phyloP scores from a whole-genome alignment of 2,797 vertebrate genomes.

The Threskiornis aethiopicus region DNA sequence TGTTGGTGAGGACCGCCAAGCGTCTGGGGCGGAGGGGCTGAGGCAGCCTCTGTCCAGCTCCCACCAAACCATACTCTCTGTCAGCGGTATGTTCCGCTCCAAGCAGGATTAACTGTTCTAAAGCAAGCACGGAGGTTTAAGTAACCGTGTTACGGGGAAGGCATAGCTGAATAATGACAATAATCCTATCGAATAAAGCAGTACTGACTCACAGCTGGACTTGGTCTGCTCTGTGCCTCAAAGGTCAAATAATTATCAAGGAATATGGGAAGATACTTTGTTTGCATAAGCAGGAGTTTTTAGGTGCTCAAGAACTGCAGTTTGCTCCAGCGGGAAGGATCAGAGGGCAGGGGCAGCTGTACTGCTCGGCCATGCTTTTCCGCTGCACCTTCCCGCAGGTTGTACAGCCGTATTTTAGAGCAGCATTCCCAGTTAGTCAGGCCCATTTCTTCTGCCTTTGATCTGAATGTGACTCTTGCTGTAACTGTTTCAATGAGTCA shows the following conservation, averaged over 20 bases:
- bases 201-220: background rate
- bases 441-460: background rate
- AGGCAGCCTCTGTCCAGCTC: background rate
- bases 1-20: background rate
- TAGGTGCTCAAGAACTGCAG: background rate
- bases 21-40: too few relatives aligned
- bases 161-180: background rate
- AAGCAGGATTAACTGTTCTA: background rate
- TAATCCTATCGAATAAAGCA: background rate
- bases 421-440: background rate
- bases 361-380: background rate
- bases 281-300: background rate
- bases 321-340: background rate
- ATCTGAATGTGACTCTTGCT: background rate
- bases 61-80: accelerated
- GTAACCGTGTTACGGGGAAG: background rate
- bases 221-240: background rate
- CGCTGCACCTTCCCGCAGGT: background rate
- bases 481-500: background rate
- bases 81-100: background rate
- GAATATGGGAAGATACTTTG: background rate
- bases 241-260: background rate
- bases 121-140: background rate
- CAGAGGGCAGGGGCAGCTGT: background rate
- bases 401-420: accelerated